These are phyloP conservation scores for Brotula barbata DNA, from an alignment of 2,797 vertebrate genomes.

Conservation along the genomic window DNA sequence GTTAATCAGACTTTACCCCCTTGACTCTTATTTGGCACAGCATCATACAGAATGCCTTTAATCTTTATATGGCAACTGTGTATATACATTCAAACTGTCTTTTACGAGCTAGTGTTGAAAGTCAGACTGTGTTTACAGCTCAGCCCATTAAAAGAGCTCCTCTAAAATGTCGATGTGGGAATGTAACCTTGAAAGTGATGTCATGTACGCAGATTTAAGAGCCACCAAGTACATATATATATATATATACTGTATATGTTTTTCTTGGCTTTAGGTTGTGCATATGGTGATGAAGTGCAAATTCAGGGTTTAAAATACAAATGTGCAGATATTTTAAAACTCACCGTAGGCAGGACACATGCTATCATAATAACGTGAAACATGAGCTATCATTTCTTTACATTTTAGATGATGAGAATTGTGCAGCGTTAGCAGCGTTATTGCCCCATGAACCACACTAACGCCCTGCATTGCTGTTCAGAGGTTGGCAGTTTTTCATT, in stretches of 20 bases:
- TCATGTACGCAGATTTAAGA: conserved; percentile 38
- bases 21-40: conserved; percentile 54
- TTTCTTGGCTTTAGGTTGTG: conserved; percentile 26
- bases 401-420: conserved; percentile 39
- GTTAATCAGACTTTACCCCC: conserved; percentile 44
- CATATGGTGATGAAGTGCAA: conserved; percentile 27
- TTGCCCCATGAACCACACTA: conserved; percentile 54
- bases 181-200: conserved; percentile 37
- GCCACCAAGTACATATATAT: conserved; percentile 4
- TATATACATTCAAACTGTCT: conserved; percentile 52
- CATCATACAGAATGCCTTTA: conserved; percentile 56
- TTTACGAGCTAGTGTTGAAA: conserved; percentile 62
- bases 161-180: conserved; percentile 50
- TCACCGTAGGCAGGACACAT: conserved; percentile 1
- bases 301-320: conserved; percentile 12
- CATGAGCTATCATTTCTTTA: conserved; percentile 39
- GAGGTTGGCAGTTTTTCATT: conserved; percentile 56
- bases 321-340: conserved; percentile 36
- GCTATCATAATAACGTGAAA: conserved; percentile 33
- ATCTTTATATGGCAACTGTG: conserved; percentile 57
- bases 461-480: conserved; percentile 47
- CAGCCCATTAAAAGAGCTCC: conserved; percentile 42
- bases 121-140: conserved; percentile 56
- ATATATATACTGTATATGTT: conserved; percentile 1
- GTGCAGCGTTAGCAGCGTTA: conserved; percentile 26